Base-by-base conservation (phyloP, 1,140 invertebrate species). In the Cyclargus thomasi region DNA sequence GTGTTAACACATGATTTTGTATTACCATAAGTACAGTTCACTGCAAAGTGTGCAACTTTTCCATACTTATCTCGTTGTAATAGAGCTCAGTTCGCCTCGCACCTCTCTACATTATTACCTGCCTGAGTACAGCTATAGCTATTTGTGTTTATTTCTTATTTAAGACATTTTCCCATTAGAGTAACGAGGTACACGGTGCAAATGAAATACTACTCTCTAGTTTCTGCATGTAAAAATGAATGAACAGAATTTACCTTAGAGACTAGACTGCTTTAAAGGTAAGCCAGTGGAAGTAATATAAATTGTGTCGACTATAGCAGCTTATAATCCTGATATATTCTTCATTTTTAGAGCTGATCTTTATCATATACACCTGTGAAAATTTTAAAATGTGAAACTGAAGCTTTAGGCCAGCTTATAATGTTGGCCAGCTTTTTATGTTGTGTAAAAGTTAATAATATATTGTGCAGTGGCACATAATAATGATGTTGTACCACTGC, bases 91-190 rank as follows among this genome's bases (percentile, higher is more conserved):
- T 59, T 20, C 18, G 6, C 17, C 18, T 20, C 14, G 20, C n/a
- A 18, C 18, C 55, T 59, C 18, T 20, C 18, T 17, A 11, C 17
- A n/a, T 20, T 59, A 59, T 59, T 20, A 59, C 55, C 55, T 59
- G 55, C 20, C 17, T 59, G 55, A 59, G 55, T 53, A 53, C 47
- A 59, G 55, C 17, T 59, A 20, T 59, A 59, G 55, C 55, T 21
- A 20, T 59, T 18, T 70, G 64, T 53, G 63, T 67, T 73, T 70
- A 65, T 71, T 69, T 68, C 65, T 70, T 65, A 69, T 59, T 67
- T 72, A 68, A 70, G 71, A 73, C 64, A 68, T 73, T 73, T 70
- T 17, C 68, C 71, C 71, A 73, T 73, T 73, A 73, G 63, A 59
- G 72, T 70, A 73, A 73, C 68, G 72, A 73, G 67, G 62, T 59